Conservation (phyloP, 2,888 invertebrate species). For the Xylophagus ater region DNA sequence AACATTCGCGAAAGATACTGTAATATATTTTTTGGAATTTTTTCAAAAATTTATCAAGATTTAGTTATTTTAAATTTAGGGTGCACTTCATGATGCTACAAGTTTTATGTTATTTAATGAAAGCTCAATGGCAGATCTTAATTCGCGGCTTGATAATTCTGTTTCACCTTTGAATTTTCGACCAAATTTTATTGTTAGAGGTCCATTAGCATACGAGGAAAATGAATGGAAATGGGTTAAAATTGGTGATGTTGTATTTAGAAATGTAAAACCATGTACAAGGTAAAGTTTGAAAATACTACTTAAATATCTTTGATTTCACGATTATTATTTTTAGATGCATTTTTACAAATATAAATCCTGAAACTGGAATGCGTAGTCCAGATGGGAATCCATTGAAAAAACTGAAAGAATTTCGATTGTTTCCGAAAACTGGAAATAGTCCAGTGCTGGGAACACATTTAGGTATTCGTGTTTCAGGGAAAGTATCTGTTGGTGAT, state of each 20-base stretch:
- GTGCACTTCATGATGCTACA: constrained; percentile 52
- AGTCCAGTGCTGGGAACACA: constrained; percentile 42
- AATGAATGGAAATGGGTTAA: constrained; percentile 57
- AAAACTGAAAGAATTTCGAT: constrained; percentile 48
- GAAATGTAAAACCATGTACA: constrained; percentile 53
- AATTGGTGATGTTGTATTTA: constrained; percentile 52
- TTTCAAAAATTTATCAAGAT: too few relatives aligned
- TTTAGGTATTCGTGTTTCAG: constrained; percentile 35
- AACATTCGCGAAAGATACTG: constrained; percentile 18
- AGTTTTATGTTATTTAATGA: constrained; percentile 53
- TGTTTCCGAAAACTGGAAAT: constrained; percentile 31
- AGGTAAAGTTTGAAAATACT: constrained; percentile 15
- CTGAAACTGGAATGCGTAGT: constrained; percentile 51
- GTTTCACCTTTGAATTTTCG: constrained; percentile 48
- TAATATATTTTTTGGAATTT: constrained; percentile 8
- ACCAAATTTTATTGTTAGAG: constrained; percentile 54
- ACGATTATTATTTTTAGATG: constrained; percentile 42
- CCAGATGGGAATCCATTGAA: constrained; percentile 49
- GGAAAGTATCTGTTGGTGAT: constrained; percentile 38
- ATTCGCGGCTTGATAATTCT: constrained; percentile 43
- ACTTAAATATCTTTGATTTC: constrained; percentile 4
- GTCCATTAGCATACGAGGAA: constrained; percentile 48
- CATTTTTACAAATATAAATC: constrained; percentile 54
- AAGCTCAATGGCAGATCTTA: constrained; percentile 52
- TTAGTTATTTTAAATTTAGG: constrained; percentile 38